Percentiles rank a stretch among this genome's conserved stretches.
Evolutionary conservation across 2,113 vertebrate genomes (phyloP).

Genomic region (Donacobius atricapilla): DNA sequence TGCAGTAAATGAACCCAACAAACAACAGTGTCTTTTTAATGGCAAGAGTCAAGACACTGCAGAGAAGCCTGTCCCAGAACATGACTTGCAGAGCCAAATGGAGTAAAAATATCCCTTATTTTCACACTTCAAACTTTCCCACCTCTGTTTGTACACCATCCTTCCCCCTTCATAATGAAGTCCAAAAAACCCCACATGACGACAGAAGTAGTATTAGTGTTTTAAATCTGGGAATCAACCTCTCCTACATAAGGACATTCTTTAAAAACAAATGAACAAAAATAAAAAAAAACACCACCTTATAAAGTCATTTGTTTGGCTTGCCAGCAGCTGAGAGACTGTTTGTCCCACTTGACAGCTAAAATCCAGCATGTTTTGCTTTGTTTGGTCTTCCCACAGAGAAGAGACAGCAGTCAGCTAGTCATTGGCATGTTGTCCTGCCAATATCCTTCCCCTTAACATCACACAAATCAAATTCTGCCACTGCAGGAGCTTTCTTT

Average conservation of each 20-base stretch:
- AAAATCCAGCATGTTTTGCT: not conserved
- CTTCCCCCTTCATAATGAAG: not conserved
- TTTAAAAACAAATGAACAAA: not conserved
- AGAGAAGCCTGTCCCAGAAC: not conserved
- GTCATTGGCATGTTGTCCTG: not conserved
- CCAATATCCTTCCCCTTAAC: not conserved
- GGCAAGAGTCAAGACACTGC: not conserved
- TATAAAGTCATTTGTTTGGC: not conserved
- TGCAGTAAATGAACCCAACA: not conserved
- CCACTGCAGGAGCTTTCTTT: not conserved
- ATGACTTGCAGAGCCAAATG: not conserved
- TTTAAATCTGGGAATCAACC: not conserved
- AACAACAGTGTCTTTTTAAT: not conserved
- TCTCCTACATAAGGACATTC: not conserved
- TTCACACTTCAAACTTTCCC: not conserved
- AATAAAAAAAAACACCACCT: accelerated
- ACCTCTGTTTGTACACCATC: not conserved
- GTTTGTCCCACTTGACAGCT: not conserved
- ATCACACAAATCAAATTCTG: not conserved
- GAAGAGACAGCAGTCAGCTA: not conserved
- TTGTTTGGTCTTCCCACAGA: not conserved
- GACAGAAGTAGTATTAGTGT: not conserved
- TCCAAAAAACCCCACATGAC: accelerated
- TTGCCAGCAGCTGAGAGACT: not conserved
- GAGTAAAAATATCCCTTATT: not conserved